Base-by-base conservation (phyloP, 2,888 invertebrate genomes). In the Nomada goodeniana region DNA sequence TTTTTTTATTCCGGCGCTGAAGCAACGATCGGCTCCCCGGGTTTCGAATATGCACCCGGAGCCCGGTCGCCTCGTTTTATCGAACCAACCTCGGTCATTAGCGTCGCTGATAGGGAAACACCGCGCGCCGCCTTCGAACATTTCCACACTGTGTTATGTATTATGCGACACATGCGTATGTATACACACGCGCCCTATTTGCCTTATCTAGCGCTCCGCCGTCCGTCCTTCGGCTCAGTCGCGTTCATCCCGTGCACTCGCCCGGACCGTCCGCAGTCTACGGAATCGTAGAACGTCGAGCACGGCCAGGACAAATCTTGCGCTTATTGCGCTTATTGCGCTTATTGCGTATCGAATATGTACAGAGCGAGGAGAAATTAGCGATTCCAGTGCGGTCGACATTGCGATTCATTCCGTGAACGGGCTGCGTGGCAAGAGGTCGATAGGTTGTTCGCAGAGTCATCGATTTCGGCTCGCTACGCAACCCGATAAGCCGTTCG, bases 381-480 rank as follows among this genome's bases (percentile, higher is more conserved):
- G 47, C 47, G 11, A 47, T 3, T 47, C 47, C 47, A 11, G 47
- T 47, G 13, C 4, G 13, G 47, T 11, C 47, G 47, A 47, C 47
- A 53, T 52, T 1, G 29, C 61, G 55, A 73, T 64, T 29, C 55
- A n/a, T 65, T 55, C 55, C 47, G 55, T 15, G 23, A n/a, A 36
- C 23, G 20, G 44, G 23, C n/a, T 20, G 63, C 63, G 23, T 47
- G n/a, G 64, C 42, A 52, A 53, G 60, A 53, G 73, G 44, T 18
- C 50, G 42, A 50, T 26, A 13, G 7, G 2, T 15, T 18, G n/a
- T 44, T 60, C 64, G 61, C 20, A 11, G 59, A 72, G 9, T 72
- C 26, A 72, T 78, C 71, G 74, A 82, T 83, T 83, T 71, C 59
- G 57, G 26, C n/a, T 29, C 29, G 5, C 50, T 47, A 13, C 26